Conservation (phyloP, 2,888 invertebrate species). For the Eilema caniola region DNA sequence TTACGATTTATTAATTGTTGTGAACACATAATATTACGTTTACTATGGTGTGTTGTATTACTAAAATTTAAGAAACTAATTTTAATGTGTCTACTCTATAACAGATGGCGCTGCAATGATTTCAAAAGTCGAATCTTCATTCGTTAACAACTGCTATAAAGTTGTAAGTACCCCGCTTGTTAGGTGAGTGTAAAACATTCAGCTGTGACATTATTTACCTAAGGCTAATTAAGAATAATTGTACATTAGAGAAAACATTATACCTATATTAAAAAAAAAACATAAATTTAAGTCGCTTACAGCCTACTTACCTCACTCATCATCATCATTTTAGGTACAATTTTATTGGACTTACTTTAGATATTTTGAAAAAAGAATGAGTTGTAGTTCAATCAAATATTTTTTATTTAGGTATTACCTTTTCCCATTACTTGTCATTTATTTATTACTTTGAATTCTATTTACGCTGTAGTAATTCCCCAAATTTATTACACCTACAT, state of each 20-base stretch:
- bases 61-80: not conserved
- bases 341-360: too few relatives aligned
- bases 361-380: too few relatives aligned
- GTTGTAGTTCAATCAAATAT: too few relatives aligned
- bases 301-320: too few relatives aligned
- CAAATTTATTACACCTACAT: not conserved
- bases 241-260: too few relatives aligned
- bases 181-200: not conserved
- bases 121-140: not conserved
- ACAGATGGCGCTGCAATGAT: conserved; percentile 58
- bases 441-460: not conserved
- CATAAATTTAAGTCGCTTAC: too few relatives aligned
- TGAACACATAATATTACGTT: conserved; percentile 1
- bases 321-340: too few relatives aligned
- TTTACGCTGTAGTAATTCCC: not conserved
- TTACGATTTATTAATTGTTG: conserved; percentile 36
- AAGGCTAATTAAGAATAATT: not conserved
- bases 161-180: not conserved
- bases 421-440: not conserved
- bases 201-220: not conserved
- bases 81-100: conserved; percentile 30
- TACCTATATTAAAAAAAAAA: too few relatives aligned
- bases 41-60: not conserved
- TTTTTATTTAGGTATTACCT: too few relatives aligned
- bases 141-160: too few relatives aligned